Percentiles rank a stretch among this genome's conserved stretches.
Evolutionary conservation across 2,888 invertebrate genomes (phyloP).

Genomic region (Noctua janthina): DNA sequence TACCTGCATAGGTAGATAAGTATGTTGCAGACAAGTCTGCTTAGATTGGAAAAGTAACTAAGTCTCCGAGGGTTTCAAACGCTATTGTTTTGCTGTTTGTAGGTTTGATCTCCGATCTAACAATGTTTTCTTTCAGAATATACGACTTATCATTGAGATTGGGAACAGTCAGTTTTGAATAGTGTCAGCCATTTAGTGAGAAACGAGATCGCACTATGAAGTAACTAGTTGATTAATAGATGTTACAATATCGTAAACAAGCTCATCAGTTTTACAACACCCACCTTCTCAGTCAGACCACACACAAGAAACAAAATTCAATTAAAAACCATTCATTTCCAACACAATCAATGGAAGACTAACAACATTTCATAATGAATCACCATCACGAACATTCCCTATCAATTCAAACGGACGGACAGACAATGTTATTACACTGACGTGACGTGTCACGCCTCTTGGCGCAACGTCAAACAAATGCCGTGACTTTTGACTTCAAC

Average conservation of each 20-base stretch:
- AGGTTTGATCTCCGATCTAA: background rate
- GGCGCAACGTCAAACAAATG: conserved; percentile 59
- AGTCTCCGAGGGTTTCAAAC: background rate
- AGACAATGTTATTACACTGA: conserved; percentile 56
- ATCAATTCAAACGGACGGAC: conserved; percentile 48
- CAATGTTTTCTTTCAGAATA: background rate
- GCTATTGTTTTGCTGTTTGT: background rate
- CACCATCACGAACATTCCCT: conserved; percentile 40
- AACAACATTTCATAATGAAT: conserved; percentile 59
- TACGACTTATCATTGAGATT: background rate
- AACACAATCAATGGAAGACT: conserved; percentile 47
- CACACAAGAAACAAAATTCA: conserved; percentile 34
- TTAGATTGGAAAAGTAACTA: conserved; percentile 13
- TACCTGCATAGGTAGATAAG: conserved; percentile 8
- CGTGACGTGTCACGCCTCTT: conserved; percentile 56
- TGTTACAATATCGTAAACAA: background rate
- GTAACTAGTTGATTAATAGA: background rate
- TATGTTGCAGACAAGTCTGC: conserved; percentile 3
- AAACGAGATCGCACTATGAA: background rate
- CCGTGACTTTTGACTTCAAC: conserved; percentile 49
- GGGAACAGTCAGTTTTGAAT: too few species aligned
- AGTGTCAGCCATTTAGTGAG: background rate
- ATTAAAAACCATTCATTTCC: conserved; percentile 49
- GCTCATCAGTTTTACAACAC: background rate
- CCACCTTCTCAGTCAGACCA: conserved; percentile 20